These are phyloP conservation scores for Pongo abelii DNA, from an alignment of 2,113 vertebrate genomes.

Conservation along the genomic window DNA sequence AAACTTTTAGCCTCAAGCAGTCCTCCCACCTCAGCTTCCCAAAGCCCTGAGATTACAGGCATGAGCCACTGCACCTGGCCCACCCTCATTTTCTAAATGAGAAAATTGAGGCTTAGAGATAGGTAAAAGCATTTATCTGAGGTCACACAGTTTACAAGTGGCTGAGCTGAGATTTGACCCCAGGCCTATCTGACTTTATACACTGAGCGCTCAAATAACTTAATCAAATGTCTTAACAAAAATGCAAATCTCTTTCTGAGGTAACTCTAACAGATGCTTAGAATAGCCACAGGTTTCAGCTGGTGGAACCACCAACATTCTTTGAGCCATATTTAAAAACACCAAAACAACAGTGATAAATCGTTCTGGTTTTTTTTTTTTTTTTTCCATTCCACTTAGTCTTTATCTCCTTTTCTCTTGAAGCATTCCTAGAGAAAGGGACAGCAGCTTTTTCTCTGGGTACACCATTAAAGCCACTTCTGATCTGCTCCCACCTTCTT, in stretches of 20 bases:
- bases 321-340: not conserved
- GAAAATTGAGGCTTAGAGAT: not conserved
- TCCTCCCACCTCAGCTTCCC: not conserved
- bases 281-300: not conserved
- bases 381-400: not conserved
- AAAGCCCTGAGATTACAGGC: not conserved
- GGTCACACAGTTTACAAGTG: not conserved
- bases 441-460: not conserved
- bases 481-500: not conserved
- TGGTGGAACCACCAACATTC: not conserved
- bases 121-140: not conserved
- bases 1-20: not conserved
- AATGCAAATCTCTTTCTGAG: not conserved
- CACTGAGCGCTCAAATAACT: not conserved
- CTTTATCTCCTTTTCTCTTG: not conserved
- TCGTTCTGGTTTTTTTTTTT: not conserved
- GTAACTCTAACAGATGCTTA: not conserved
- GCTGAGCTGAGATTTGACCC: conserved; percentile 36
- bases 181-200: not conserved
- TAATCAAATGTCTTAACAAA: conserved; percentile 20
- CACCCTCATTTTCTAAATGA: not conserved
- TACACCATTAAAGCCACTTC: not conserved
- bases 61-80: not conserved
- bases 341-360: not conserved
- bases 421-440: not conserved